A percentile compares a stretch with the other conserved stretches of the same genome.
Evolutionary conservation across 2,888 invertebrate genomes (phyloP).

Genomic region (Philereme vetulata): DNA sequence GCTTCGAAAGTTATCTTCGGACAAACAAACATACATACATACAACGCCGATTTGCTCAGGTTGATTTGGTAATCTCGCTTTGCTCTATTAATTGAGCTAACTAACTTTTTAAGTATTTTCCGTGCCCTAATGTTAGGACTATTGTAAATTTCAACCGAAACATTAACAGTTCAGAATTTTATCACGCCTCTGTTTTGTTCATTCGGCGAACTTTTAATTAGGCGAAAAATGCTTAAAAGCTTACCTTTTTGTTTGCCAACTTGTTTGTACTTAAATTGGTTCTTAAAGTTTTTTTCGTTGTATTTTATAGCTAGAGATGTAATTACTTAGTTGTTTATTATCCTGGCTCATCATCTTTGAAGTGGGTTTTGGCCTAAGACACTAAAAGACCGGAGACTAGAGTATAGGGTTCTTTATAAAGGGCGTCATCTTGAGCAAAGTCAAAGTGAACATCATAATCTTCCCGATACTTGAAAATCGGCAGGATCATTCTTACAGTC

Average conservation of each 20-base stretch:
- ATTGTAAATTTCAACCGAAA: constrained; percentile 12
- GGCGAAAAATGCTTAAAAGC: constrained; percentile 36
- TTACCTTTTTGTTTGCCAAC: constrained; percentile 36
- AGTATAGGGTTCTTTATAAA: no score
- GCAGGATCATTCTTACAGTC: no score
- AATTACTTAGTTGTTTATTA: neutral
- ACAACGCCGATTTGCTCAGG: no score
- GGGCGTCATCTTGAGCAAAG: no score
- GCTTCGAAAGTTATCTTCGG: no score
- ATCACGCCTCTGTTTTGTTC: constrained; percentile 32
- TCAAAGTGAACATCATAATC: no score
- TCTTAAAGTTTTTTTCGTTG: constrained; percentile 31
- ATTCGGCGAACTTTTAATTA: constrained; percentile 38
- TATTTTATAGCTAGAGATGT: constrained; percentile 19
- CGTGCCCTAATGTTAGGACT: constrained; percentile 1
- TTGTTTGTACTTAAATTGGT: constrained; percentile 35
- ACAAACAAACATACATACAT: no score
- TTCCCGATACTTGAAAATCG: no score
- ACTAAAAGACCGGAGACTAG: no score
- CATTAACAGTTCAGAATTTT: constrained; percentile 18
- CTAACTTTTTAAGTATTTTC: neutral
- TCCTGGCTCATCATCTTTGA: neutral
- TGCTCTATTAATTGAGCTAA: no score
- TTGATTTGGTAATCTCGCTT: no score
- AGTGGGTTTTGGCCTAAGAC: neutral